Evolutionary conservation across 2,113 vertebrate species (phyloP).

Genomic region (Coreoperca whiteheadi): DNA sequence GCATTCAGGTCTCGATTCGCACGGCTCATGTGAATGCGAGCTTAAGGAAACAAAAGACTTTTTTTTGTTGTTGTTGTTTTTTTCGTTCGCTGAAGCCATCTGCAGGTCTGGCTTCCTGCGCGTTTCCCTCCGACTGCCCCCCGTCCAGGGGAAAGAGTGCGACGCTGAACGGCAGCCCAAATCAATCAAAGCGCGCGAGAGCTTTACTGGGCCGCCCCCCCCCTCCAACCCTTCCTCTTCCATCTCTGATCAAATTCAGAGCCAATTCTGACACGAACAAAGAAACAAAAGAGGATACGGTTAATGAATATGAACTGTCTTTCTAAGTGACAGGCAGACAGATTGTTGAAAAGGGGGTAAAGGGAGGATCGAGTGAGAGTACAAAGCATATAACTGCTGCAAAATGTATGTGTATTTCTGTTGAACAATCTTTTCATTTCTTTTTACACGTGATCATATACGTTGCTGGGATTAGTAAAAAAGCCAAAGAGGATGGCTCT

Average conservation of each 20-base stretch:
- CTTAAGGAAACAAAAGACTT: constrained; percentile 36
- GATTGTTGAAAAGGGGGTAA: background rate
- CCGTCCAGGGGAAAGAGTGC: constrained; percentile 15
- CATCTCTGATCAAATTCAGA: constrained; percentile 36
- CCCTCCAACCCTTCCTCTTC: background rate
- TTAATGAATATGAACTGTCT: constrained; percentile 1
- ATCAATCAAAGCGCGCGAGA: constrained; percentile 50
- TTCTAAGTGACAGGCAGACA: constrained; percentile 23
- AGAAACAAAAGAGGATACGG: constrained; percentile 21
- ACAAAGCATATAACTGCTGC: background rate
- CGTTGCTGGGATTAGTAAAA: background rate
- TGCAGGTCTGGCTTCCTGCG: constrained; percentile 21
- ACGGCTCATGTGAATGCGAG: constrained; percentile 18
- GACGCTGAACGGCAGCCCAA: constrained; percentile 1
- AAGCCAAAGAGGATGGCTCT: background rate
- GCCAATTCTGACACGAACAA: constrained; percentile 31
- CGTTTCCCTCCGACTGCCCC: constrained; percentile 46
- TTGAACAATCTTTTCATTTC: no score
- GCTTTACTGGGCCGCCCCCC: background rate
- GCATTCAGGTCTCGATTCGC: constrained; percentile 17
- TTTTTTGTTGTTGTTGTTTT: no score
- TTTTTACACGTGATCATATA: background rate
- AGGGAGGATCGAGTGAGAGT: background rate
- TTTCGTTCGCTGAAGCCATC: constrained; percentile 32
- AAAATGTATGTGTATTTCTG: constrained; percentile 3